Base-by-base conservation (phyloP, 2,888 invertebrate genomes). In the Sarcophaga caerulescens region DNA sequence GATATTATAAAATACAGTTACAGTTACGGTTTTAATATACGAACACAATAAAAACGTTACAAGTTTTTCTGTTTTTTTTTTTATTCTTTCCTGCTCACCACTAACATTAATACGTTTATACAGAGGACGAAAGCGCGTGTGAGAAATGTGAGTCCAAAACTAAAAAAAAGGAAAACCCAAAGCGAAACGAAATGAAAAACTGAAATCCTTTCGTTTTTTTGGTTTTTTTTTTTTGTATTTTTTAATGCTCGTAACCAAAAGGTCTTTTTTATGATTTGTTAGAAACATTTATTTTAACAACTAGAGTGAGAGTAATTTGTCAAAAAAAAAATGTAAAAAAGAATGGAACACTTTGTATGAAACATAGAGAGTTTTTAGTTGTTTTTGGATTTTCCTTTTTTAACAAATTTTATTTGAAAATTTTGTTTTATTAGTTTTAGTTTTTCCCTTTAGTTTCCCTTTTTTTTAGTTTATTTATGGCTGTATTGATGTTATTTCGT, bases 221-320 rank as follows among this genome's bases (percentile, higher is more conserved):
- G 1, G 6, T 0, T 35, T 35, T 6, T 35, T n/a, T 77, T 77
- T 62, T 69, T 68, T 45, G 19, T 35, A 4, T 35, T 8, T 78
- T 52, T 52, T 17, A 14, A 62, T 25, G 12, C 60, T 74, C 23
- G 45, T 60, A 84, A 70, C 77, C 77, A 59, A 65, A 81, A 84
- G 84, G 74, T 65, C 76, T 69, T 68, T 82, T 86, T 77, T 86
- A 81, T 83, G 83, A 81, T 77, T 86, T 83, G 76, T 77, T 66
- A 76, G 65, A 81, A 52, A 77, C 76, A 83, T 85, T 85, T 85
- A 83, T 81, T 77, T 81, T 66, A 47, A 68, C 85, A 85, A 85
- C 83, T 85, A 77, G 85, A 86, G 85, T 84, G 85, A 81, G 70
- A 86, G 81, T 86, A 84, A 86, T 84, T 86, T 84, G 81, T 86